phyloP scores from a whole-genome alignment of 2,888 invertebrate species.

The Epinotia demarniana region DNA sequence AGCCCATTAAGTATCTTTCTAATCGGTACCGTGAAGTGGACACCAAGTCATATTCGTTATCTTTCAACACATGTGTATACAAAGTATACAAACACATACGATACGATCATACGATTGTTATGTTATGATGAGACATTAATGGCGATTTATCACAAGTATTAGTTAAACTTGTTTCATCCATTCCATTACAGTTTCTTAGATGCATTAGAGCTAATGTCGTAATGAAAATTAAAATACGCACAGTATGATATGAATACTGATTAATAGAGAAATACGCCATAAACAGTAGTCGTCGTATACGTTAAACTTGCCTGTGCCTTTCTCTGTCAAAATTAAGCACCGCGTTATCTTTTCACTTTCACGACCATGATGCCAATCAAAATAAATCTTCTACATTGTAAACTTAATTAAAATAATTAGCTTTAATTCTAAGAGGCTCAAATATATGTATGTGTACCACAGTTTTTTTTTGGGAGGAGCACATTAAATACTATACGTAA shows the following conservation, averaged over 20 bases:
- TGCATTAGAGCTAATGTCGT: neutral
- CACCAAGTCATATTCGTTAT: too few species aligned
- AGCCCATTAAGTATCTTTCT: too few species aligned
- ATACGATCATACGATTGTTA: too few species aligned
- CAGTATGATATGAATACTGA: slow-evolving; percentile 28
- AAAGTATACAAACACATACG: too few species aligned
- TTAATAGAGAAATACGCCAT: slow-evolving; percentile 33
- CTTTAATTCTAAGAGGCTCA: slow-evolving; percentile 54
- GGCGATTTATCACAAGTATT: neutral
- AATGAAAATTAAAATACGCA: slow-evolving; percentile 1
- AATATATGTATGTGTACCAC: neutral
- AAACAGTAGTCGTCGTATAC: slow-evolving; percentile 50
- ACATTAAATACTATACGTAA: too few species aligned
- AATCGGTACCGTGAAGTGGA: too few species aligned
- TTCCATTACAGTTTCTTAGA: neutral
- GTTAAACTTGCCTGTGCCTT: slow-evolving; percentile 67
- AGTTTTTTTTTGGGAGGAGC: too few species aligned
- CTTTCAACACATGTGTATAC: too few species aligned
- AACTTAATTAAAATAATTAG: slow-evolving; percentile 73
- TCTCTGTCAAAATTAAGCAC: slow-evolving; percentile 77
- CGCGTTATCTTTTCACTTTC: slow-evolving; percentile 81
- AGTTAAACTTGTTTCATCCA: too few species aligned
- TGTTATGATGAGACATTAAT: slow-evolving; percentile 1
- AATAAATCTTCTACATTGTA: slow-evolving; percentile 68
- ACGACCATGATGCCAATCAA: slow-evolving; percentile 75